These are phyloP conservation scores for Bos javanicus DNA, from an alignment of 2,113 vertebrate species.

Conservation along the genomic window DNA sequence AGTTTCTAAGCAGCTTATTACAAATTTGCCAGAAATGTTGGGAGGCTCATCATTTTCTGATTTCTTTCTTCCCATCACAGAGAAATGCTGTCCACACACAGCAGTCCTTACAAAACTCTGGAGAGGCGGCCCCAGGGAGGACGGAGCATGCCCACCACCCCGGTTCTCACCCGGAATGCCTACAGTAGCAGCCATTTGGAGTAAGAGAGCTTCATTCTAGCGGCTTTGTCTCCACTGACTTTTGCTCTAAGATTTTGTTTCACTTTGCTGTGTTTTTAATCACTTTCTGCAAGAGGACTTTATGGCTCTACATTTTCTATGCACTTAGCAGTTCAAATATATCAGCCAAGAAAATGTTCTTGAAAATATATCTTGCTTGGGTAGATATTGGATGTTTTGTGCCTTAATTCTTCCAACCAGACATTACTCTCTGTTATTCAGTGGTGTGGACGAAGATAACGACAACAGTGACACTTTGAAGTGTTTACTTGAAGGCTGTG, in stretches of 20 bases:
- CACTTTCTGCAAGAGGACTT: fast-evolving
- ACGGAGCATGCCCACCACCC: conserved; percentile 95
- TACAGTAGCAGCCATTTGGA: conserved; percentile 95
- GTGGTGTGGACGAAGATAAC: not conserved
- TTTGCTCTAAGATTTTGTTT: not conserved
- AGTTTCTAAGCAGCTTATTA: not conserved
- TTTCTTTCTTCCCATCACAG: conserved; percentile 65
- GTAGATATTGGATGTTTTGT: not conserved
- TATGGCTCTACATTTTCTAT: not conserved
- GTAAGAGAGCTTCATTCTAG: conserved; percentile 78
- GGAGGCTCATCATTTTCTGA: conserved; percentile 63
- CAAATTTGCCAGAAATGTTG: conserved; percentile 60
- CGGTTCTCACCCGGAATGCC: conserved; percentile 92
- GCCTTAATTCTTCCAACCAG: not conserved
- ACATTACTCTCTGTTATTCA: not conserved
- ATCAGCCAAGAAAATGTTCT: not conserved
- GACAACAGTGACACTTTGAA: not conserved
- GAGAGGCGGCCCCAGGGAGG: conserved; percentile 87
- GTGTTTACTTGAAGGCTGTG: not conserved
- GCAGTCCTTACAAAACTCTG: conserved; percentile 87
- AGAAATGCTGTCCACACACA: conserved; percentile 88
- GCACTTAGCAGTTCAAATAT: not conserved
- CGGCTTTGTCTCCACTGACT: not conserved
- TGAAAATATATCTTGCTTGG: not conserved
- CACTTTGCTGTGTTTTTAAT: not conserved